Evolutionary conservation across 37 sponge, comb jelly and placozoan species (phyloP).

Genomic region (Corticium candelabrum): DNA sequence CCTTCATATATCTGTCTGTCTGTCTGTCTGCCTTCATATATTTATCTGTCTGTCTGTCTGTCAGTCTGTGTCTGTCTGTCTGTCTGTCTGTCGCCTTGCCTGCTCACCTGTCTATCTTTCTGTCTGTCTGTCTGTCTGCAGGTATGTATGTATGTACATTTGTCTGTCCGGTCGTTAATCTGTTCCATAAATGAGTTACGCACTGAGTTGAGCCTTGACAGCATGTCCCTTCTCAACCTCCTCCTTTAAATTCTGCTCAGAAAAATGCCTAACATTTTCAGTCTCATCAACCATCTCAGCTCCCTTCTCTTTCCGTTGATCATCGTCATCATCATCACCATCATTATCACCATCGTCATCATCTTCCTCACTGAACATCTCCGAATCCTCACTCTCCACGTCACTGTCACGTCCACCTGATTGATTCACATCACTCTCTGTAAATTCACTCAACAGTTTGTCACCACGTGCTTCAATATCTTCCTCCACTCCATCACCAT

Average conservation of each 20-base stretch:
- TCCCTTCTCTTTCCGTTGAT: no score
- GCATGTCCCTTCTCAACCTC: slow-evolving; percentile 67
- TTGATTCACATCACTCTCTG: background rate
- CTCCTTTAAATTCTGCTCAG: slow-evolving; percentile 15
- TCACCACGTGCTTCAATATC: background rate
- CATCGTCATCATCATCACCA: no score
- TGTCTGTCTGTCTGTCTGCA: no score
- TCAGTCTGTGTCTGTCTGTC: no score
- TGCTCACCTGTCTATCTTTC: no score
- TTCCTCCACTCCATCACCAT: slow-evolving; percentile 3
- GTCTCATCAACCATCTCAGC: no score
- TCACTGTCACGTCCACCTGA: no score
- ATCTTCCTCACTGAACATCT: background rate
- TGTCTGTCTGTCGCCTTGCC: no score
- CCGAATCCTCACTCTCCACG: background rate
- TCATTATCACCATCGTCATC: background rate
- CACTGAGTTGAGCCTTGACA: slow-evolving; percentile 36
- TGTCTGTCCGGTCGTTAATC: background rate
- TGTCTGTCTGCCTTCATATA: no score
- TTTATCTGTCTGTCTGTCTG: background rate
- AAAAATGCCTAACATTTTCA: background rate
- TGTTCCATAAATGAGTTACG: slow-evolving; percentile 10
- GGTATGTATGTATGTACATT: no score
- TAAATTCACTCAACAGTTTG: background rate
- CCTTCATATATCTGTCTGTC: no score